Conservation (phyloP, 2,797 vertebrate species). For the Aulostomus chinensis region DNA sequence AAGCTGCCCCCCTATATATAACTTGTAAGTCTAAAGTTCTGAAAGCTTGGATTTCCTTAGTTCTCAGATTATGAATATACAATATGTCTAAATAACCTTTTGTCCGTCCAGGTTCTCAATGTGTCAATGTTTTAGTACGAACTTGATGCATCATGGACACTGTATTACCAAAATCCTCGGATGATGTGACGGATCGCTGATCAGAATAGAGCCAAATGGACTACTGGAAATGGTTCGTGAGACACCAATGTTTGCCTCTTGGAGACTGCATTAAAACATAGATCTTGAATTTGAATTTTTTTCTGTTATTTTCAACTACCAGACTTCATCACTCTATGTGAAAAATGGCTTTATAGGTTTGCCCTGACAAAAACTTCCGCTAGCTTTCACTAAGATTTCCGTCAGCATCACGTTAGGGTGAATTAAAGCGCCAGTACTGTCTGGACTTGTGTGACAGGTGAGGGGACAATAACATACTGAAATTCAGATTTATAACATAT, state of each 20-base stretch:
- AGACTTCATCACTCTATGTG: slow-evolving; percentile 26
- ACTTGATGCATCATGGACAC: slow-evolving; percentile 74
- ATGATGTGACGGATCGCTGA: slow-evolving; percentile 24
- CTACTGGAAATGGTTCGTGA: slow-evolving; percentile 44
- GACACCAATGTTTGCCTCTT: slow-evolving; percentile 68
- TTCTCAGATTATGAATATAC: background rate
- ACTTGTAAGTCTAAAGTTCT: too few species aligned
- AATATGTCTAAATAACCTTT: background rate
- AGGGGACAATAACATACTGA: slow-evolving; percentile 40
- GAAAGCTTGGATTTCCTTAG: background rate
- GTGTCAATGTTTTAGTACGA: slow-evolving; percentile 94
- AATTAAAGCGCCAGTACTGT: slow-evolving; percentile 15
- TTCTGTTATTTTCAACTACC: slow-evolving; percentile 51
- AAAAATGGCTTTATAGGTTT: slow-evolving; percentile 18
- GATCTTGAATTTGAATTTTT: slow-evolving; percentile 49
- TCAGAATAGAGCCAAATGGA: slow-evolving; percentile 37
- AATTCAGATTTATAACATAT: slow-evolving; percentile 51
- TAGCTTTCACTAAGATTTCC: slow-evolving; percentile 4
- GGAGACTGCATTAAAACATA: slow-evolving; percentile 47
- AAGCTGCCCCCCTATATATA: too few species aligned
- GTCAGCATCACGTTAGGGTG: slow-evolving; percentile 3
- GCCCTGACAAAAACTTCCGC: slow-evolving; percentile 22
- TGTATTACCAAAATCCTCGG: slow-evolving; percentile 50
- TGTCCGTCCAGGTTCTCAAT: slow-evolving; percentile 88
- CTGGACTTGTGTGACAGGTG: slow-evolving; percentile 9